A percentile compares a stretch with the other conserved stretches of the same genome.
phyloP scores from a whole-genome alignment of 92 coral and sea anemone genomes.

The Hydrozoanthus gracilis region DNA sequence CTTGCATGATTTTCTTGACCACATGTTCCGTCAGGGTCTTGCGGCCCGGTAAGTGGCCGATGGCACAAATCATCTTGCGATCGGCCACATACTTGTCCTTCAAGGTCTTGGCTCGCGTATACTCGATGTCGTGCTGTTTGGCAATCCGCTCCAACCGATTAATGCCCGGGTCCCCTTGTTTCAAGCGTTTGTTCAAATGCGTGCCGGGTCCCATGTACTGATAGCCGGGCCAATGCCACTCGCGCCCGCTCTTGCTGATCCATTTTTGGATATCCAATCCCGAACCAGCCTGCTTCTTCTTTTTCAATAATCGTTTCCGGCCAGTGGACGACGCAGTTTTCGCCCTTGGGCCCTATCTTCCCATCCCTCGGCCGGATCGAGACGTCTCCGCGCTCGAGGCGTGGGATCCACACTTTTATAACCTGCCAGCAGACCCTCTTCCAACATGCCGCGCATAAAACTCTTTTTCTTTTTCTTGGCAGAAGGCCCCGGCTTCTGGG shows the following conservation, averaged over 20 bases:
- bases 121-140: constrained; percentile 6
- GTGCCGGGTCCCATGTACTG: constrained; percentile 7
- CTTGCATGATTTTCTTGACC: constrained; percentile 37
- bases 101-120: constrained; percentile 21
- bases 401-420: constrained; percentile 37
- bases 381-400: constrained; percentile 40
- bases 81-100: constrained; percentile 36
- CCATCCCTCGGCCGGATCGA: constrained; percentile 31
- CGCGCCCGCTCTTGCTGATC: constrained; percentile 51
- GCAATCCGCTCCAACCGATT: constrained; percentile 39
- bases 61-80: constrained; percentile 16
- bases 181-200: constrained; percentile 4
- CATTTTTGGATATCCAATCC: constrained; percentile 42
- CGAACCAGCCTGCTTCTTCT: constrained; percentile 26
- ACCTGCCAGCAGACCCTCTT: constrained; percentile 23
- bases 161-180: background rate
- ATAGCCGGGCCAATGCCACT: constrained; percentile 25
- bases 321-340: constrained; percentile 32
- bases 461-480: constrained; percentile 9
- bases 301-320: constrained; percentile 39
- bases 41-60: constrained; percentile 6
- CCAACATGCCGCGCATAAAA: constrained; percentile 15
- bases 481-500: background rate
- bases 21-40: background rate
- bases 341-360: constrained; percentile 43